Evolutionary conservation across 2,113 vertebrate species (phyloP), one percentile per base, ranked within the genome.

Genomic region (Hydrochoerus hydrochaeris): DNA sequence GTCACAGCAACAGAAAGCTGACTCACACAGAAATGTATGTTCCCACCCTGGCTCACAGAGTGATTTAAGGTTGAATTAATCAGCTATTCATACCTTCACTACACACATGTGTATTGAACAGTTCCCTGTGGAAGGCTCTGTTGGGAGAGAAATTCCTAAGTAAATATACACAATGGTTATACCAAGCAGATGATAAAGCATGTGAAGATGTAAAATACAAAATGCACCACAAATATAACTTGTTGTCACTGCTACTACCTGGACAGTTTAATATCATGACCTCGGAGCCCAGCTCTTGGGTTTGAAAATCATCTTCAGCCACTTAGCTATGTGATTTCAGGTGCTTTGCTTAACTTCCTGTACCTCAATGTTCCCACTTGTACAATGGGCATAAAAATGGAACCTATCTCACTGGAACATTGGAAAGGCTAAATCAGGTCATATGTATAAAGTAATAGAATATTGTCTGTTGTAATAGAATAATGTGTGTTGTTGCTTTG

Each of bases 401-500:
- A 65, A 22, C 3, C 30, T 52, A 0, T 69, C 28, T 91, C 69
- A 4, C 24, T 58, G 12, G 20, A 13, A 38, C 44, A 38, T 17
- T 44, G 30, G 80, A 52, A 52, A 11, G 35, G 35, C 85, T 41
- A 20, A 46, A 17, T 20, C 71, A 57, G 57, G 32, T 49, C 41
- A 4, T 38, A n/a, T 30, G 63, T 22, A 9, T 57, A 52, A 83
- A 46, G 26, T 41, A 49, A 69, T n/a, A 41, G 26, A 58, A 12
- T 32, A 35, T 32, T 14, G 24, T 30, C 7, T 35, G 8, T n/a
- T n/a, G 26, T 41, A 49, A 69, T n/a, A 41, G 26, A 58, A 12
- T 32, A 35, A 2, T 13, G 4, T 1, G 13, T 28, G 26, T 2
- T 52, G 5, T 1, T 10, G 63, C 1, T 14, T 58, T 58, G 2